Evolutionary conservation across 2,797 vertebrate genomes (phyloP).

Genomic region (Rhinoraja longicauda): DNA sequence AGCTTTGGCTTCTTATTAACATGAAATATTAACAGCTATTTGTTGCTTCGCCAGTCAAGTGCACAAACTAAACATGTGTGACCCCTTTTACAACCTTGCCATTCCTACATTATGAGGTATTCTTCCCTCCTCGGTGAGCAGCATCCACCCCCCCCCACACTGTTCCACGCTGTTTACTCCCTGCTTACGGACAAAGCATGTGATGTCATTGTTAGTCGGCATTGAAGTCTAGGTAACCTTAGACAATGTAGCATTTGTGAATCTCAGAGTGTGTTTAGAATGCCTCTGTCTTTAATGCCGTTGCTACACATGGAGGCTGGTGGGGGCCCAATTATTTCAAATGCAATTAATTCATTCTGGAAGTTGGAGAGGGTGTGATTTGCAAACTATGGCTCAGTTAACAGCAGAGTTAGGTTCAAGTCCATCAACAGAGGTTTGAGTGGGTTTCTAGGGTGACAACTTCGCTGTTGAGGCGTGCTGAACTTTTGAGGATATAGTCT

Average conservation of each 20-base stretch:
- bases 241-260: not conserved
- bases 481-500: too few relatives aligned
- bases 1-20: slow-evolving; percentile 29
- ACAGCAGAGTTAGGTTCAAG: not conserved
- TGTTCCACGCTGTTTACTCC: not conserved
- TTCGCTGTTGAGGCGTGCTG: not conserved
- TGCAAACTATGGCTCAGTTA: not conserved
- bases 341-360: not conserved
- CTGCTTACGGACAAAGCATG: slow-evolving; percentile 3
- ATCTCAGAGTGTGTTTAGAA: not conserved
- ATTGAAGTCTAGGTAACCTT: not conserved
- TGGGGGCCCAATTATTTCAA: not conserved
- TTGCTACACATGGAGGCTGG: not conserved
- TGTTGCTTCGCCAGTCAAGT: not conserved
- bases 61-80: not conserved
- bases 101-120: slow-evolving; percentile 16
- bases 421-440: not conserved
- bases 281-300: not conserved
- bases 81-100: not conserved
- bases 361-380: not conserved
- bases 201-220: slow-evolving; percentile 25
- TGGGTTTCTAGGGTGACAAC: not conserved
- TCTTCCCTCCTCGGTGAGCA: not conserved
- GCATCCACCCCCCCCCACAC: not conserved
- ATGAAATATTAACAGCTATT: not conserved